A percentile compares a stretch with the other conserved stretches of the same genome.
Evolutionary conservation across 2,888 invertebrate species (phyloP).

Genomic region (Ephialtes manifestator): DNA sequence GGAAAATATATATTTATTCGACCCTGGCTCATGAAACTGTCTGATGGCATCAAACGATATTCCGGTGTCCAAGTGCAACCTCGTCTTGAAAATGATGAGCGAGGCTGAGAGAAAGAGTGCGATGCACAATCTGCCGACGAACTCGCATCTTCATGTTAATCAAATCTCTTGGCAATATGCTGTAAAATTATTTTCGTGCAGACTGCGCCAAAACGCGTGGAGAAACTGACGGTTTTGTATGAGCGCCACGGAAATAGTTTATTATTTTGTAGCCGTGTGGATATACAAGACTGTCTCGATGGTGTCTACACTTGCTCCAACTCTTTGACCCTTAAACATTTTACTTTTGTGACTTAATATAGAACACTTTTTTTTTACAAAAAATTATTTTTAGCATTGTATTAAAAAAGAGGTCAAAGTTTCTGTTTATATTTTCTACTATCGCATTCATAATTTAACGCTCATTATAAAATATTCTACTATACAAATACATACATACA

Average conservation of each 20-base stretch:
- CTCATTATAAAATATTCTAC: too few relatives aligned
- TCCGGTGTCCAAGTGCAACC: conserved; percentile 9
- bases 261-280: conserved; percentile 13
- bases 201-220: conserved; percentile 32
- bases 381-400: too few relatives aligned
- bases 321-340: neutral
- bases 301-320: neutral
- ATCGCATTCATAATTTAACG: too few relatives aligned
- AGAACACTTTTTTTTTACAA: too few relatives aligned
- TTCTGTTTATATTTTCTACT: too few relatives aligned
- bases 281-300: neutral
- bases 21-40: conserved; percentile 54
- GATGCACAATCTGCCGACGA: conserved; percentile 47
- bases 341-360: too few relatives aligned
- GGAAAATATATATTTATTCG: conserved; percentile 17
- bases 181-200: conserved; percentile 70
- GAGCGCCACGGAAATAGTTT: conserved; percentile 19
- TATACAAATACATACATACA: too few relatives aligned
- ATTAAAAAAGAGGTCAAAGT: neutral
- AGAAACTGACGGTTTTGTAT: conserved; percentile 20
- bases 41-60: conserved; percentile 34
- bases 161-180: conserved; percentile 67
- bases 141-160: conserved; percentile 59
- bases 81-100: conserved; percentile 13
- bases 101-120: neutral